Evolutionary conservation across 2,113 vertebrate genomes (phyloP).

Genomic region (Hippoglossus stenolepis): DNA sequence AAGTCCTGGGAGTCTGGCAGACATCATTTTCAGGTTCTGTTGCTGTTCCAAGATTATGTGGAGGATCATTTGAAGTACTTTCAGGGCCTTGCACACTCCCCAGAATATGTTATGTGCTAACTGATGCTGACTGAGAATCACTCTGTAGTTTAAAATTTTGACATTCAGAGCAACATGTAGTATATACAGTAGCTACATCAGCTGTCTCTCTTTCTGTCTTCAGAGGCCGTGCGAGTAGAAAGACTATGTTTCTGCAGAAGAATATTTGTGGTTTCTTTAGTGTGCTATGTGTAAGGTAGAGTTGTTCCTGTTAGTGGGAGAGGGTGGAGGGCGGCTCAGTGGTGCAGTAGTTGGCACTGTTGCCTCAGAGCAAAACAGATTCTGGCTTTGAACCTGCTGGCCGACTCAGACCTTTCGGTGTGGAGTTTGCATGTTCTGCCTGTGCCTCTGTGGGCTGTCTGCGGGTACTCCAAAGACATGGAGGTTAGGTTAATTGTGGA

Average conservation of each 20-base stretch:
- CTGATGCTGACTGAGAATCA: conserved; percentile 32
- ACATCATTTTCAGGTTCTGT: conserved; percentile 45
- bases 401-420: background rate
- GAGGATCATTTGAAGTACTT: conserved; percentile 56
- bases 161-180: conserved; percentile 39
- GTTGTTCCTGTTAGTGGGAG: background rate
- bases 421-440: background rate
- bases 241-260: background rate
- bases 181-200: background rate
- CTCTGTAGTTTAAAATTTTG: conserved; percentile 16
- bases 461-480: background rate
- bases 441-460: background rate
- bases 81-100: conserved; percentile 21
- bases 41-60: conserved; percentile 50
- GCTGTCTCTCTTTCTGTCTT: conserved; percentile 1
- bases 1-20: conserved; percentile 38
- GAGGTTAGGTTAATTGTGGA: background rate
- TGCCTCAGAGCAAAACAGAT: background rate
- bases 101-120: conserved; percentile 41
- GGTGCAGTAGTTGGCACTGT: background rate
- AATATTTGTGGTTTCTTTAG: background rate
- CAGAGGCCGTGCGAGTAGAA: background rate
- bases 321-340: background rate
- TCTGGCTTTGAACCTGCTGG: background rate
- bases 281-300: background rate